Base-by-base conservation (phyloP, 2,113 vertebrate species). In the Etia nguti region DNA sequence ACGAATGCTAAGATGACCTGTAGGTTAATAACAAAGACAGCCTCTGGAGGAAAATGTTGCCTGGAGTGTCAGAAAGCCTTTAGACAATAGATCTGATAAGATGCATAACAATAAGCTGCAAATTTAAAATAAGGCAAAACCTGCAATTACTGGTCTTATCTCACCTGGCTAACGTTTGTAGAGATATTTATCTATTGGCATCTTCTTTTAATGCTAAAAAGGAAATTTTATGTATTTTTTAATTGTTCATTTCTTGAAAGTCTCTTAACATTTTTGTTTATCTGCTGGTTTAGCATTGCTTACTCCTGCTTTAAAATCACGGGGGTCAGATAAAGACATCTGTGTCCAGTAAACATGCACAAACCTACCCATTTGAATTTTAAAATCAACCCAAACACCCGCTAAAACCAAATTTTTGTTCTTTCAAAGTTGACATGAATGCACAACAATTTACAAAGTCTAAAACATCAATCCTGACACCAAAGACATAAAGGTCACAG, bases 21-120 rank as follows among this genome's bases (percentile, higher is more conserved):
- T 55, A 86, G 86, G 59, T 82, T 81, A 80, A 86, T 82, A 24
- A 75, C n/a, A 41, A 81, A 77, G 24, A 22, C 22, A 57, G 18
- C 46, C 41, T 82, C 68, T 26, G 75, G 54, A 60, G 34, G 4
- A 75, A 59, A 54, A 26, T 0, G 26, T 43, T 13, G 73, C 60
- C 80, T 43, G 48, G 7, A 43, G 79, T 16, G 41, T 79, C 22
- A 24, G 5, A 75, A 54, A 80, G 52, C 86, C 55, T 88, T 83
- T 70, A 15, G 73, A 70, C 56, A 29, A 22, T 18, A 62, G 34
- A 55, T 22, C 41, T 9, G 52, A 62, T 5, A 11, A 9, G 24
- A 3, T 41, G 41, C 24, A 20, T 16, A 46, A 83, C 31, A 22
- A 75, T 13, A 29, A 31, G 41, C 13, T 73, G 18, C 5, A 60